Evolutionary conservation across 2,797 vertebrate genomes (phyloP), one percentile per base, ranked within the genome.

Genomic region (Anguilla anguilla): DNA sequence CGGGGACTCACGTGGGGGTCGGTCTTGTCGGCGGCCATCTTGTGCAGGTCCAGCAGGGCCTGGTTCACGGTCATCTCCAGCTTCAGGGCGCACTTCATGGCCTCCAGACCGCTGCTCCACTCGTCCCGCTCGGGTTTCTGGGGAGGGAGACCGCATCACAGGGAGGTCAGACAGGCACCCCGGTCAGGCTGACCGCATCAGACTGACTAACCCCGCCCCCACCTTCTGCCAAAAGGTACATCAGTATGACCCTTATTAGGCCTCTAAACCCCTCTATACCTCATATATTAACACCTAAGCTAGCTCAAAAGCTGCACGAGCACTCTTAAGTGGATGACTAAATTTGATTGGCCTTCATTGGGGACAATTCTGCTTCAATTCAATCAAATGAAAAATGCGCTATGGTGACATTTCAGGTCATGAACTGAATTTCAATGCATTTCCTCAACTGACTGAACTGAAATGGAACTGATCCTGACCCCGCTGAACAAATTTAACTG

Each of bases 31-130:
- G 95, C 93, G 39, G 96, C 93, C 87, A 97, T 13, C 87, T 97
- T 97, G 93, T 98, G 96, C 90, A 97, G 94, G 9, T 97, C 96
- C 39, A 98, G 89, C 89, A 99, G 95, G 1, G 97, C 96, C 87
- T 97, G 97, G 95, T 98, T 99, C 89, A 99, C 97, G 0, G 92
- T 97, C 91, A 98, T 98, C 93, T 99, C 98, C 96, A 99, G 94
- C 92, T 97, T 95, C 90, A 99, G 93, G 6, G 98, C 97, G 0
- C 95, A 96, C 92, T 97, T 96, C 97, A 99, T 96, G 17, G 98
- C 98, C 64, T 97, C 97, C 91, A 99, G 95, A 0, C 98, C 98
- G 0, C 92, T 98, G 31, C 97, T 97, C 98, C 98, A 99, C 91
- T 98, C 97, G 74, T 98, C 97, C 17, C 96, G 96, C 22, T 98